These are phyloP conservation scores for Labroides dimidiatus DNA, from an alignment of 2,797 vertebrate species.

Conservation along the genomic window DNA sequence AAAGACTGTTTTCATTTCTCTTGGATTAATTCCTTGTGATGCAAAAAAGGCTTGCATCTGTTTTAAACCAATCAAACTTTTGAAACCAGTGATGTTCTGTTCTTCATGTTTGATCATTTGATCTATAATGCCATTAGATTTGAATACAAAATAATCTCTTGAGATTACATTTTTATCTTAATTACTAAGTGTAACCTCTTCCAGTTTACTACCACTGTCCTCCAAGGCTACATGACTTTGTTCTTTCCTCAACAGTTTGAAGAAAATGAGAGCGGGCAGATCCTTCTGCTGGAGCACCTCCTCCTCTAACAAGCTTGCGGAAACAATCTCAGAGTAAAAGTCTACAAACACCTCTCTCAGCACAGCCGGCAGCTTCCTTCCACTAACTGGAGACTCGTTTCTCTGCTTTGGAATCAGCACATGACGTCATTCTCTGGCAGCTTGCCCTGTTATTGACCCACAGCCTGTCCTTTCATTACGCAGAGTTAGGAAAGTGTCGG, in stretches of 20 bases:
- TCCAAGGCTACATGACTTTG: neutral
- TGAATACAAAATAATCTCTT: slow-evolving; percentile 10
- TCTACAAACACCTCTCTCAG: neutral
- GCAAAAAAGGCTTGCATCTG: slow-evolving; percentile 4
- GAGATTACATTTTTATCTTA: neutral
- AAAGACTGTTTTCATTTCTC: slow-evolving; percentile 4
- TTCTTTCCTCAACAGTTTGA: neutral
- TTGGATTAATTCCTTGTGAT: slow-evolving; percentile 14
- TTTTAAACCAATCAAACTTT: slow-evolving; percentile 26
- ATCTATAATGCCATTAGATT: neutral
- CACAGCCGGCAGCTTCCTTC: neutral
- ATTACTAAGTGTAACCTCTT: neutral
- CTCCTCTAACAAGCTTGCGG: slow-evolving; percentile 13
- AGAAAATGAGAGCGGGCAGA: slow-evolving; percentile 4
- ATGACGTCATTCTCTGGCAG: slow-evolving; percentile 7
- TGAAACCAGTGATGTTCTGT: neutral
- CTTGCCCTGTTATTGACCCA: slow-evolving; percentile 24
- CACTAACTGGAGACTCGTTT: neutral
- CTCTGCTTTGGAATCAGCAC: slow-evolving; percentile 1
- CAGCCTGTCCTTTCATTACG: slow-evolving; percentile 9
- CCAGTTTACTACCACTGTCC: neutral
- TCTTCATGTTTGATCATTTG: slow-evolving; percentile 5
- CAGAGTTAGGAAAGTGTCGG: slow-evolving; percentile 10
- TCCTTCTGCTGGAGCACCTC: neutral
- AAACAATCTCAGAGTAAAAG: slow-evolving; percentile 1